These are phyloP conservation scores for Glareola pratincola DNA, from an alignment of 2,113 vertebrate genomes.

Conservation along the genomic window DNA sequence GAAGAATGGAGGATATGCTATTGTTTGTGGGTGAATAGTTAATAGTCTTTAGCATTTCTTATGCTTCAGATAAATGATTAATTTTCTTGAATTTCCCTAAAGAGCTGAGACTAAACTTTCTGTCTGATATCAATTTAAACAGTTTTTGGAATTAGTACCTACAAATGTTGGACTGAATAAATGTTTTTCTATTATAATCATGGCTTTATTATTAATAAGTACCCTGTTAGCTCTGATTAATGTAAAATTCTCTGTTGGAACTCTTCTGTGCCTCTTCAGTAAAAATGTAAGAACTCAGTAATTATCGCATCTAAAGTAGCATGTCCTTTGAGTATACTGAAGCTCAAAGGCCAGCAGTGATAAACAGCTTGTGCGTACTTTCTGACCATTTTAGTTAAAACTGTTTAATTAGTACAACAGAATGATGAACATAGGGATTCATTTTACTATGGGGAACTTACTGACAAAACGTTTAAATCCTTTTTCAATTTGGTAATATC, in stretches of 20 bases:
- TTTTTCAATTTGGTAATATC: constrained; percentile 51
- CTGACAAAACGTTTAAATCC: constrained; percentile 46
- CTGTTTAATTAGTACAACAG: constrained; percentile 68
- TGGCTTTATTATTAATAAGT: constrained; percentile 58
- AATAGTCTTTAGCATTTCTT: constrained; percentile 17
- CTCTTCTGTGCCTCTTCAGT: constrained; percentile 54
- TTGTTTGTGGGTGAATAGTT: constrained; percentile 31
- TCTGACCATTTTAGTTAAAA: constrained; percentile 64
- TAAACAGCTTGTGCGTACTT: constrained; percentile 62
- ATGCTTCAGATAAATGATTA: constrained; percentile 37
- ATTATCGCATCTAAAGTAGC: constrained; percentile 65
- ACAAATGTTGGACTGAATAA: constrained; percentile 41
- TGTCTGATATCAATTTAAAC: constrained; percentile 41
- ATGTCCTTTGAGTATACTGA: constrained; percentile 43
- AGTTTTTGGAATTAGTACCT: constrained; percentile 39
- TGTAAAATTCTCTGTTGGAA: constrained; percentile 58
- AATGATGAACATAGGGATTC: constrained; percentile 63
- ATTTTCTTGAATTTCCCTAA: constrained; percentile 31
- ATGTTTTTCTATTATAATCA: constrained; percentile 34
- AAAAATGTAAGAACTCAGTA: constrained; percentile 50
- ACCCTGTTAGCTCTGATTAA: constrained; percentile 63
- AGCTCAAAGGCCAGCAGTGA: constrained; percentile 63
- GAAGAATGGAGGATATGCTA: neutral
- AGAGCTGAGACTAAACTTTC: constrained; percentile 14
- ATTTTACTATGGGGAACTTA: constrained; percentile 57